Evolutionary conservation across 1,140 invertebrate genomes (phyloP), one percentile per base, ranked within the genome.

Genomic region (Muscidifurax raptorellus): DNA sequence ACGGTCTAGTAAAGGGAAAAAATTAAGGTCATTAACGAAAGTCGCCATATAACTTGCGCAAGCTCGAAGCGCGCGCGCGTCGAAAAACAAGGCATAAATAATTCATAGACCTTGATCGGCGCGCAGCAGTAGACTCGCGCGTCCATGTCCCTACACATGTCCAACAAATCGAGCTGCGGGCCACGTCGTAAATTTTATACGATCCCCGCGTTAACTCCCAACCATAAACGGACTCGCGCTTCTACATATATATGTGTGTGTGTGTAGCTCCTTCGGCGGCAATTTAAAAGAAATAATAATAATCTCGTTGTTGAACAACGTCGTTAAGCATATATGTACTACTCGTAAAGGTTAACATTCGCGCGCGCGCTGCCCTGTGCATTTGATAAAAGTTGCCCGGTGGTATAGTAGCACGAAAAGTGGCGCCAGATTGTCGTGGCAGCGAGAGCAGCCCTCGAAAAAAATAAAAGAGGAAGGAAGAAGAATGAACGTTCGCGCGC

Each of bases 341-440:
- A 47, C 69, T 67, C 78, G n/a, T 85, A 80, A 85, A 85, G 69
- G 67, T 85, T 80, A 76, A 75, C 69, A 75, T 85, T 84, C 83
- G 27, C 77, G 83, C 83, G 72, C 32, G 25, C n/a, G 72, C 75
- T 27, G 4, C n/a, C n/a, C n/a, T 22, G 25, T 74, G 76, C 83
- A 75, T 85, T 84, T 81, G 83, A 86, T 88, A 89, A 86, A 89
- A 87, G 90, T 89, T 89, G 86, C 83, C 85, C 80, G 77, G 64
- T 47, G 88, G 47, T 13, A 86, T 84, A 28, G 22, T 86, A 89
- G 84, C 86, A 77, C 80, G 86, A 87, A 87, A 86, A 88, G 88
- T 90, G 90, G 90, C 91, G 91, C 91, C 91, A 89, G 89, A 86
- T 88, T 89, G 90, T 90, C 90, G 90, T 86, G 85, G 69, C 64